Base-by-base conservation (phyloP, 2,888 invertebrate genomes). In the Geophilus truncorum region DNA sequence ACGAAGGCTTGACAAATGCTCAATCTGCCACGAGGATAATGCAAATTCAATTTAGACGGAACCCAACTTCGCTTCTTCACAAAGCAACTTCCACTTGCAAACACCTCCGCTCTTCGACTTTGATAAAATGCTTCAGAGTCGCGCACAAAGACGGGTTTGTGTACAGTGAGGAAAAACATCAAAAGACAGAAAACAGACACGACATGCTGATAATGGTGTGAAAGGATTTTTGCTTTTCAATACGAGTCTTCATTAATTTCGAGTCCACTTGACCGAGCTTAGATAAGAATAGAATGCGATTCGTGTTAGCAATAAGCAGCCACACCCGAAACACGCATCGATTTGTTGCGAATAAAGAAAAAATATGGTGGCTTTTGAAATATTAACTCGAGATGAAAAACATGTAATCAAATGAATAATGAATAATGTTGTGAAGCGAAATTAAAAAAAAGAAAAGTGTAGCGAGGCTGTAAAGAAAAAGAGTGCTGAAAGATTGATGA, bases 1-100 rank as follows among this genome's bases (percentile, higher is more conserved):
- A 57, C 57, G 57, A 57, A 57, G 57, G 57, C 57, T 57, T 57
- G 57, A 57, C 57, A 57, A 57, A 57, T 57, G 57, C 57, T 57
- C 57, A 57, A 57, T 57, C 57, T 57, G 57, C 57, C 57, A 57
- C 21, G 57, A 57, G 57, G 57, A 57, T 57, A 57, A 57, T 57
- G 57, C 57, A 57, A 57, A 57, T 57, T 57, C 57, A 57, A 57
- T 57, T 57, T 57, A 57, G 57, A 57, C 18, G 57, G 57, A 57
- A 57, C 57, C 36, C 23, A 57, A 57, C 57, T 57, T 57, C 21
- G 57, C 57, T 57, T 23, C 36, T 23, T 57, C 57, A 57, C 57
- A 57, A 57, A 57, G 57, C 57, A 57, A 57, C 57, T 57, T 57
- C 57, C 57, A 57, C 57, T 57, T 57, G 57, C 57, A 57, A 57